Evolutionary conservation across 1,140 invertebrate species (phyloP).

Genomic region (Drosophila albomicans): DNA sequence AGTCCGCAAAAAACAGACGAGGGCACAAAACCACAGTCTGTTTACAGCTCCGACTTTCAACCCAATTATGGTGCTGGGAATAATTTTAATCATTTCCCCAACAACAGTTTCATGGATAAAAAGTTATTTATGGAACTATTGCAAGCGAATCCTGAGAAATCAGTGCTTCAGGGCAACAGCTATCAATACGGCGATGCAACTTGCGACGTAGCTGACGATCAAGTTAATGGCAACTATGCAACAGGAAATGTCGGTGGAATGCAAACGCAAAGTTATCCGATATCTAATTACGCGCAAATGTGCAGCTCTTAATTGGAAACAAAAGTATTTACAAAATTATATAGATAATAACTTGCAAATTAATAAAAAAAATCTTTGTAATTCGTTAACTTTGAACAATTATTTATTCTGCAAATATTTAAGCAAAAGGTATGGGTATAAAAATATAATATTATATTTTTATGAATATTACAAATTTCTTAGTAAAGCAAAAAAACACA

Average conservation of each 20-base stretch:
- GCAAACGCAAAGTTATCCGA: background rate
- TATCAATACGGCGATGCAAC: background rate
- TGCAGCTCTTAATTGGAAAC: background rate
- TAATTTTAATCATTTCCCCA: constrained; percentile 13
- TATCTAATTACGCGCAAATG: constrained; percentile 3
- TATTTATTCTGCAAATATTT: background rate
- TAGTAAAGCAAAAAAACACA: too few species aligned
- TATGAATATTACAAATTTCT: too few species aligned
- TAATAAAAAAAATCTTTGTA: background rate
- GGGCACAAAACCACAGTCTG: background rate
- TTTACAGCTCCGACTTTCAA: constrained; percentile 12
- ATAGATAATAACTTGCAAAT: background rate
- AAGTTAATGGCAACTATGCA: background rate
- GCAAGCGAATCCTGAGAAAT: background rate
- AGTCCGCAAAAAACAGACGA: too few species aligned
- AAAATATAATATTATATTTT: too few species aligned
- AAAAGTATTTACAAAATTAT: background rate
- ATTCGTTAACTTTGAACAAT: background rate
- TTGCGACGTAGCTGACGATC: background rate
- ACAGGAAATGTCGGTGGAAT: background rate
- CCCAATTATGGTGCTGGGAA: background rate
- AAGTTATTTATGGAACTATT: background rate
- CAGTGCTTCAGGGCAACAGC: background rate
- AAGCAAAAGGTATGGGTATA: background rate
- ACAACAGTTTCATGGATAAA: background rate